Evolutionary conservation across 2,888 invertebrate species (phyloP).

Genomic region (Tuta absoluta): DNA sequence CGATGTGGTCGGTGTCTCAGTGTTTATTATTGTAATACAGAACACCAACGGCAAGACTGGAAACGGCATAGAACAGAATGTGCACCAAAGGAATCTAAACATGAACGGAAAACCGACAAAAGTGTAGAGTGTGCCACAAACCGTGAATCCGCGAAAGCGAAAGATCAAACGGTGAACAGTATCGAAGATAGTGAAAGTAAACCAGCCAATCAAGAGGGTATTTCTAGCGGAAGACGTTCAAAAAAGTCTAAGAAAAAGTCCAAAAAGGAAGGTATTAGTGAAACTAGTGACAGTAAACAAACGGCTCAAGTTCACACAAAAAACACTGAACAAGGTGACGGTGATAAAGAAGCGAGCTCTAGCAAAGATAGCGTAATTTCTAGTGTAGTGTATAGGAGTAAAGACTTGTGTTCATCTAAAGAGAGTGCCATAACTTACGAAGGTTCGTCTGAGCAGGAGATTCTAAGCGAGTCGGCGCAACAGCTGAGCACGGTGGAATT

Average conservation of each 20-base stretch:
- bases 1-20: slow-evolving; percentile 88
- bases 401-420: slow-evolving; percentile 51
- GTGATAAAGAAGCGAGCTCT: slow-evolving; percentile 32
- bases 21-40: slow-evolving; percentile 89
- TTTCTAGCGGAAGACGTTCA: slow-evolving; percentile 51
- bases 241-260: slow-evolving; percentile 58
- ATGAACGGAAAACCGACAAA: slow-evolving; percentile 55
- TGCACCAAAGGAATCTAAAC: slow-evolving; percentile 67
- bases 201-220: slow-evolving; percentile 42
- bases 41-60: slow-evolving; percentile 91
- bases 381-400: slow-evolving; percentile 72
- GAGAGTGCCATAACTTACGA: slow-evolving; percentile 82
- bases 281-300: slow-evolving; percentile 57
- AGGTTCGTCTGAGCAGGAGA: slow-evolving; percentile 86
- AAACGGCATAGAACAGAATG: slow-evolving; percentile 86
- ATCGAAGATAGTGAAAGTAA: slow-evolving; percentile 40
- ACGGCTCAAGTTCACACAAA: slow-evolving; percentile 40
- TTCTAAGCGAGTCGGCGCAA: slow-evolving; percentile 83
- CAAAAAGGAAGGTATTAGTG: slow-evolving; percentile 56
- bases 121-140: slow-evolving; percentile 49
- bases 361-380: slow-evolving; percentile 65
- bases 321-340: slow-evolving; percentile 27
- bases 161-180: slow-evolving; percentile 42
- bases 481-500: slow-evolving; percentile 64
- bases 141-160: slow-evolving; percentile 51